Evolutionary conservation across 2,797 vertebrate species (phyloP).

Genomic region (Holocentrus rufus): DNA sequence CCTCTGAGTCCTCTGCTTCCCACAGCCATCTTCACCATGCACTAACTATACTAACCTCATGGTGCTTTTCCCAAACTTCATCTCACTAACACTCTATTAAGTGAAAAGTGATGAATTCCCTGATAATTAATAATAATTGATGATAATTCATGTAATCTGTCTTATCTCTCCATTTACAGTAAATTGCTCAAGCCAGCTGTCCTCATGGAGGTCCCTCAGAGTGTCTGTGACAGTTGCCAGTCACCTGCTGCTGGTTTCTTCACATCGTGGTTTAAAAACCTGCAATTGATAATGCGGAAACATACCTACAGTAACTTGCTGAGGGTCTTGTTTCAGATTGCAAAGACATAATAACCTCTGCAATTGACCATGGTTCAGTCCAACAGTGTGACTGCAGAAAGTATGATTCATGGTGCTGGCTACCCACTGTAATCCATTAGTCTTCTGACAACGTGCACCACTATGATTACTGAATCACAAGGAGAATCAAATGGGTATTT

Average conservation of each 20-base stretch:
- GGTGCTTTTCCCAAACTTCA: not conserved
- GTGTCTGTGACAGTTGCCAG: constrained; percentile 42
- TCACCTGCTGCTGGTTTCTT: constrained; percentile 40
- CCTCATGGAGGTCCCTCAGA: constrained; percentile 51
- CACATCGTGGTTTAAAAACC: constrained; percentile 29
- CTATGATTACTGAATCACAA: constrained; percentile 37
- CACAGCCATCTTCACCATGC: constrained; percentile 8
- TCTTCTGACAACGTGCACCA: constrained; percentile 49
- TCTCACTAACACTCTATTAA: constrained; percentile 7
- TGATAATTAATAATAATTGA: constrained; percentile 9
- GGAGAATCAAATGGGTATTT: constrained; percentile 29
- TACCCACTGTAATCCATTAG: constrained; percentile 35
- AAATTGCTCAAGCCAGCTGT: constrained; percentile 70
- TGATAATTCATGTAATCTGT: constrained; percentile 32
- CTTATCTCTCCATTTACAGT: constrained; percentile 73
- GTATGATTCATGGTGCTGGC: constrained; percentile 19
- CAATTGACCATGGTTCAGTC: constrained; percentile 8
- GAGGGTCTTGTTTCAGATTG: constrained; percentile 62
- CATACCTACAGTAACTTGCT: constrained; percentile 52
- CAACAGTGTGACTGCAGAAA: constrained; percentile 39
- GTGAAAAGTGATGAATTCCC: not conserved
- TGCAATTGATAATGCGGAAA: constrained; percentile 28
- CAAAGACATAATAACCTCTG: constrained; percentile 46
- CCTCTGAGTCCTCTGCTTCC: not conserved
- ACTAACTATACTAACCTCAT: not conserved